Base-by-base conservation (phyloP, 2,888 invertebrate genomes). In the Exephanes ischioxanthus region DNA sequence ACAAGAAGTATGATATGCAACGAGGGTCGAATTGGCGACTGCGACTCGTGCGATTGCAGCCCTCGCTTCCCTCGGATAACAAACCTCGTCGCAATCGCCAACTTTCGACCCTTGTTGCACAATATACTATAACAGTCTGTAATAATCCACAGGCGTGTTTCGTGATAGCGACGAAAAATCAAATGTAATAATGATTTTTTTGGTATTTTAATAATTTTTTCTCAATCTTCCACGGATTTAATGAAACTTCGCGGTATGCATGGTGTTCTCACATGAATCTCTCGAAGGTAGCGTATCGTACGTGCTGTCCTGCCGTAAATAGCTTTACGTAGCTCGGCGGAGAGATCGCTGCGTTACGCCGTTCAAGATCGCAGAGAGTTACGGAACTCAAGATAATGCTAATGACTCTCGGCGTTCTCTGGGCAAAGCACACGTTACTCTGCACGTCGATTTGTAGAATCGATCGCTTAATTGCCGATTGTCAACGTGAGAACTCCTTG, bases 391-490 rank as follows among this genome's bases (percentile, higher is more conserved):
- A 82, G 86, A 86, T 83, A 86, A 83, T 86, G 83, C 83, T 86
- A 86, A 86, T 86, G 86, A 86, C 80, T 86, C 83, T 77, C 77
- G 83, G 76, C 80, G 80, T 63, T 26, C 58, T 78, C 82, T 67
- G 26, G 63, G 30, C 63, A 58, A 75, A 51, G 53, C 85, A 71
- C 75, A 73, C 77, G 72, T 63, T 67, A 83, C 33, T 14, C 77
- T 48, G 67, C 77, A 85, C 77, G 72, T 85, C 83, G 85, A 83
- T 83, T 83, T 80, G 80, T 80, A 73, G 85, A 86, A 86, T 83
- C 85, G 85, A 86, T 86, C 85, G 85, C 85, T 86, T 86, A 86
- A 86, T 86, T 86, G 85, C 85, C 85, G 83, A 86, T 86, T 86
- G 85, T 86, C 85, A 86, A 86, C 77, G 85, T 86, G 85, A 86